A percentile compares a stretch with the other conserved stretches of the same genome.
Conservation (phyloP, 2,113 vertebrate genomes). For the human region GRCh38 chr12:16488501-16489000, state of each 20-base stretch:
- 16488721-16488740: neutral
- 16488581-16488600: neutral
- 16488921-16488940: too few relatives aligned
- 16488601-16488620: neutral
- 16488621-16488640: neutral
- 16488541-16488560: neutral
- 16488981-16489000: too few relatives aligned
- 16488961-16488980: too few relatives aligned
- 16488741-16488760: neutral
- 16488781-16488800: neutral
- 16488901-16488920: too few relatives aligned
- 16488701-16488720: neutral
- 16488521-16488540: neutral
- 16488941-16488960: too few relatives aligned
- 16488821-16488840: neutral
- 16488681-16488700: neutral
- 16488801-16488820: neutral
- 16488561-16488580: neutral
- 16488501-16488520: neutral
- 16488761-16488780: neutral
- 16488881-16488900: too few relatives aligned
- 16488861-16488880: too few relatives aligned
- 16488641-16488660: neutral
- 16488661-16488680: neutral
- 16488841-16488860: too few relatives aligned